These are phyloP conservation scores for Lepidurus apus DNA, from an alignment of 1,140 invertebrate species.

Conservation along the genomic window DNA sequence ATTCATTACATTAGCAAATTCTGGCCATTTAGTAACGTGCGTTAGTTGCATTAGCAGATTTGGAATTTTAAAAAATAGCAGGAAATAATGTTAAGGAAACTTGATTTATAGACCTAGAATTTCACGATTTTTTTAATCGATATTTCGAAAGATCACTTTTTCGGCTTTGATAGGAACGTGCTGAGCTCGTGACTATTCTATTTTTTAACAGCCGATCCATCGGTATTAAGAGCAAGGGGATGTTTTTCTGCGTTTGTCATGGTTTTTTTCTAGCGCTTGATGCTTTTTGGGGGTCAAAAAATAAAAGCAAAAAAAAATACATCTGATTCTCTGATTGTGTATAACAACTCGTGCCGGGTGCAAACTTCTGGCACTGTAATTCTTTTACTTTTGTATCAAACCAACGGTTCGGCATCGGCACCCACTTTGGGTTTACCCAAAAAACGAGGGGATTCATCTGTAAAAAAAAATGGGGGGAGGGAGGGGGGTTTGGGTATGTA, in stretches of 20 bases:
- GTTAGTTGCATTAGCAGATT: too few species aligned
- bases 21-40: too few species aligned
- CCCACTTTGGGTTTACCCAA: background rate
- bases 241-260: background rate
- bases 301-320: background rate
- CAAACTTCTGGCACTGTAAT: background rate
- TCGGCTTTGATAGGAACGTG: background rate
- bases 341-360: constrained; percentile 20
- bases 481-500: background rate
- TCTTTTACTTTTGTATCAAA: constrained; percentile 12
- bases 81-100: too few species aligned
- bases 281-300: background rate
- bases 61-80: too few species aligned
- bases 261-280: background rate
- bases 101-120: too few species aligned
- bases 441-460: background rate
- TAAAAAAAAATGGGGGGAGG: background rate
- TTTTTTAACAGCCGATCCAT: background rate
- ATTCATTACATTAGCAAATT: too few species aligned
- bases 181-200: background rate
- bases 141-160: background rate
- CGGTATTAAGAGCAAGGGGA: background rate
- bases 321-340: background rate
- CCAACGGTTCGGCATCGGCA: constrained; percentile 6
- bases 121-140: too few species aligned